Base-by-base conservation (phyloP, 2,113 vertebrate genomes). In the Ciconia boyciana region DNA sequence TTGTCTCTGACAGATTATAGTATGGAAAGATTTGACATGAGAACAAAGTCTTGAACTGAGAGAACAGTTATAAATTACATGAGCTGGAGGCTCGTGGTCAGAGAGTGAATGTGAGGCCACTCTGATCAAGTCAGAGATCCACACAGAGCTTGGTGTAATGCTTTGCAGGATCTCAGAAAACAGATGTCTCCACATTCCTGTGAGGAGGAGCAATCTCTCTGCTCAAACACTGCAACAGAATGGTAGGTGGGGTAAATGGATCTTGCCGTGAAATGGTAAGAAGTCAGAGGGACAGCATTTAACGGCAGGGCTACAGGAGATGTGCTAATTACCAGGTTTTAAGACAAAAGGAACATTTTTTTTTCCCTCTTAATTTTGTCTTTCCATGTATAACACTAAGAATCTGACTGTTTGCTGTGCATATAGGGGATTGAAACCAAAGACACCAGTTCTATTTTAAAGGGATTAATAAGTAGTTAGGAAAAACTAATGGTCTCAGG, bases 31-130 rank as follows among this genome's bases (percentile, higher is more conserved):
- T 82, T 88, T 81, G 87, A 87, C 91, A 57, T 31, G 78, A 91
- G 93, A 95, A 94, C 57, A 87, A 93, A 96, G 65, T 66, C 72
- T 90, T 88, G 77, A 90, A 80, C 71, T 86, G 62, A 69, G 57
- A 77, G 36, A 91, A 66, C 29, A 88, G 80, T 86, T 91, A 94
- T 94, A 96, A 96, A 96, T 94, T 96, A 94, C 72, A 85, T 84
- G 48, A 90, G 52, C 83, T 72, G 52, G 82, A 86, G 79, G 48
- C 49, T 74, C 2, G 0, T 57, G 78, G 39, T 62, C 17, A 9
- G 57, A 54, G 24, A 66, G 31, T 74, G 68, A 90, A 71, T 62
- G 72, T 60, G 70, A 77, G 54, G 58, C 74, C 29, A 29, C 44
- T 79, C 32, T 55, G 26, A 31, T 11, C 48, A 66, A 90, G 51